Base-by-base conservation (phyloP, 2,888 invertebrate species). In the Tanypteryx hageni region DNA sequence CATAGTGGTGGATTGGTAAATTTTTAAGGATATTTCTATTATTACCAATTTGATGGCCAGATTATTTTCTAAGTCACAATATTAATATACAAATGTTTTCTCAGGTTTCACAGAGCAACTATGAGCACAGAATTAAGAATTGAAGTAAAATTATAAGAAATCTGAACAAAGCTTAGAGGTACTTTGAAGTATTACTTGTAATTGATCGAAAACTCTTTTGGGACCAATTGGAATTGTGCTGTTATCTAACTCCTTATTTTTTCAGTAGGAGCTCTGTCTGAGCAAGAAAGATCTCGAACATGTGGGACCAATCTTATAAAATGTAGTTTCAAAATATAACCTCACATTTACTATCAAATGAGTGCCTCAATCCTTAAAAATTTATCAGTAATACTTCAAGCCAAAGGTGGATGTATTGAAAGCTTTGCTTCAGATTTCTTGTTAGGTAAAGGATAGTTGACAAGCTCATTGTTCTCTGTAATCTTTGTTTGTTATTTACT, bases 401-500 rank as follows among this genome's bases (percentile, higher is more conserved):
- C 44, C 44, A 44, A 44, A 44, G 1, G 44, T 44, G 44, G 44
- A 44, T 44, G 44, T 44, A 44, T 68, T 16, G 61, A 44, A 18
- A 89, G 64, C 89, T 89, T 89, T 64, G 68, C 68, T 89, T 89
- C 64, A 56, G 89, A 89, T 89, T 64, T 89, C 89, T 89, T 64
- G 11, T 64, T n/a, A n/a, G 18, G 31, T n/a, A 44, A 18, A 13
- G 68, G 44, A 44, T 64, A 61, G 61, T 10, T 64, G 44, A 44
- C 57, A 68, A 27, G 89, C 64, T 89, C 89, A 89, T 44, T 64
- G 89, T 64, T 61, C 89, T 89, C 89, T 68, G 61, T 89, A 89
- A 64, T 89, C 61, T 89, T 64, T 89, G 22, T 89, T 89, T 89
- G 89, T 89, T 89, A 89, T 89, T 89, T 89, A 89, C 64, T 89